Base-by-base conservation (phyloP, 1,140 invertebrate genomes). In the Marisa cornuarietis region DNA sequence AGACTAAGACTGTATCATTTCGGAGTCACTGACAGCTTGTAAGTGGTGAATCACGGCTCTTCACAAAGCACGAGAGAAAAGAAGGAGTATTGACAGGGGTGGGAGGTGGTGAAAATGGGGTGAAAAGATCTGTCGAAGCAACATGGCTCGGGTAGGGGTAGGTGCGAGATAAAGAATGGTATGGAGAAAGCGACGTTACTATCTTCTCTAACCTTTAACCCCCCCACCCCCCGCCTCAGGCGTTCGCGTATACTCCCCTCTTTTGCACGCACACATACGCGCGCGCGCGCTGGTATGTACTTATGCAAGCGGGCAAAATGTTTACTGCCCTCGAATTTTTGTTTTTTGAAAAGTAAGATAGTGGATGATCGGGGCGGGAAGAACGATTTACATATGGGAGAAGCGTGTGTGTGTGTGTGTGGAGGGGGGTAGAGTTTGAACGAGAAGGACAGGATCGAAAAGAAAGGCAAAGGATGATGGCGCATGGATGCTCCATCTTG, bases 401-500 rank as follows among this genome's bases (percentile, higher is more conserved):
- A n/a, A 20, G 65, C 10, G 65, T 1, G 65, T 6, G 11, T 13
- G 11, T 16, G 26, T 1, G 65, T 68, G 65, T 18, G 26, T 31
- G 65, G 65, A 13, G 11, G 22, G 65, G 22, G 65, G 22, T 16
- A 11, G 65, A 16, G 10, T n/a, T 13, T 11, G 65, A 68, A 22
- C 3, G 22, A 22, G 65, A 68, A 31, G 26, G 65, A 22, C n/a
- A 22, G 65, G 65, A 11, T 24, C 13, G 65, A 22, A 22, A 31
- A 68, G 65, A 31, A 31, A 31, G 65, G 65, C 65, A n/a, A 68
- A 31, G 65, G 65, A 68, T 68, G 65, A 68, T 22, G 26, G 65
- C 22, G 65, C 65, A n/a, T 22, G 65, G 65, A n/a, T 68, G 65
- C 65, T 68, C 65, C 65, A 68, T 68, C 65, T 68, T 68, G 22